phyloP scores from a whole-genome alignment of 1,140 invertebrate species.

The Scylla paramamosain region DNA sequence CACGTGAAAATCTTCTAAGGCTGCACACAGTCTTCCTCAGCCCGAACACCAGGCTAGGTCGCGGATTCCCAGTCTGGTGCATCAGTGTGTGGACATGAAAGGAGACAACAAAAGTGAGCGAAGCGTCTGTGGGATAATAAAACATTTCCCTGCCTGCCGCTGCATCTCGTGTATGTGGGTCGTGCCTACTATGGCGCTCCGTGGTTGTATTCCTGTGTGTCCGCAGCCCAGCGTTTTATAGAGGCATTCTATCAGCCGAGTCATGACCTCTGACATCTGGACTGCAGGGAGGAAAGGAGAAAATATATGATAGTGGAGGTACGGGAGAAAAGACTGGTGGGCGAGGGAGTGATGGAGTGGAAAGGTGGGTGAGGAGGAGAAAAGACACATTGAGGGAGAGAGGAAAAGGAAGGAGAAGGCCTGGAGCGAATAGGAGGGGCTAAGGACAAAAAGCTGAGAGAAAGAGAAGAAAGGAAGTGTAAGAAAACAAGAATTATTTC shows the following conservation, averaged over 20 bases:
- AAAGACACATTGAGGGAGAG: background rate
- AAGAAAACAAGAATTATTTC: background rate
- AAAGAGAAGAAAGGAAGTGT: background rate
- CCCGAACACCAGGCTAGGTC: no score
- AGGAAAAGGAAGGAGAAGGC: background rate
- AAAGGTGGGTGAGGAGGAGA: background rate
- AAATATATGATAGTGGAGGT: background rate
- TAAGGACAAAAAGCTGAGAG: background rate
- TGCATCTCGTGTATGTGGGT: no score
- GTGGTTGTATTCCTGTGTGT: no score
- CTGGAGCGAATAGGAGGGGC: background rate
- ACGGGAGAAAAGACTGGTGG: background rate
- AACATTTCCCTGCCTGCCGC: no score
- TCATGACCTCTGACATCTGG: constrained; percentile 10
- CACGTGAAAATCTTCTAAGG: no score
- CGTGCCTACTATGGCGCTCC: no score
- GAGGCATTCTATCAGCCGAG: background rate
- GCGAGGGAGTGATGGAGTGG: constrained; percentile 1
- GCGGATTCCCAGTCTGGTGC: no score
- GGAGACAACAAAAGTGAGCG: no score
- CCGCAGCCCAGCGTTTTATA: background rate
- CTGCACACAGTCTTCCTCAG: no score
- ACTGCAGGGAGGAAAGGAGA: background rate
- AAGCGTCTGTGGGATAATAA: no score
- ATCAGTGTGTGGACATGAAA: no score